Percentiles rank a stretch among this genome's conserved stretches.
These are phyloP conservation scores for Drosophila arizonae DNA, from an alignment of 1,140 invertebrate genomes.

Conservation along the genomic window DNA sequence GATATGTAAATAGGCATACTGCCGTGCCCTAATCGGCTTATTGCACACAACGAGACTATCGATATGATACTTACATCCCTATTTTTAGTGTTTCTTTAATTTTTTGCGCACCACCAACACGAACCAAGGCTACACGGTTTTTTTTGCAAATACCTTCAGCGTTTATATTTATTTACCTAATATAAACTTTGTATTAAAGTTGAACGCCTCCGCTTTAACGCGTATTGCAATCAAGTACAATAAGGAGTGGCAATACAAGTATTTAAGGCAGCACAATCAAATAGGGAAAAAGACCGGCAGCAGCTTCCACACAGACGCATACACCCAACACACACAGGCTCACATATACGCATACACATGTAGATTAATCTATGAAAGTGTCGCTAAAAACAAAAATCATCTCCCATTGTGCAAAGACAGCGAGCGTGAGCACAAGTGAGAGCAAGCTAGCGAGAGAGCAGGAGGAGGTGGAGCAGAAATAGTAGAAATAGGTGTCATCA, in stretches of 20 bases:
- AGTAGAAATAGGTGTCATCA: slow-evolving; percentile 33
- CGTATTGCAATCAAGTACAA: slow-evolving; percentile 10
- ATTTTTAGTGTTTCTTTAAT: slow-evolving; percentile 24
- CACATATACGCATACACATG: slow-evolving; percentile 18
- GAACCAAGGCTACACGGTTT: slow-evolving; percentile 17
- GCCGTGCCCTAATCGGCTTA: background rate
- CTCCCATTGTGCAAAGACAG: slow-evolving; percentile 21
- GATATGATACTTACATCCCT: background rate
- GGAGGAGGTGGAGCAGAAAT: background rate
- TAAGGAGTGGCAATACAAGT: background rate
- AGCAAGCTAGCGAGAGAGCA: slow-evolving; percentile 12
- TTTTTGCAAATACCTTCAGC: slow-evolving; percentile 23
- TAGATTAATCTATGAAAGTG: slow-evolving; percentile 21
- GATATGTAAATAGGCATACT: background rate
- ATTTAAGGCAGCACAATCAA: background rate
- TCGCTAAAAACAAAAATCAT: slow-evolving; percentile 31
- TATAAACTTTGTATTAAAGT: slow-evolving; percentile 6
- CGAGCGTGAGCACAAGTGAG: background rate
- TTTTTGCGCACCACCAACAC: slow-evolving; percentile 28
- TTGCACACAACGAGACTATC: background rate
- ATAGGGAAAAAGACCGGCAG: slow-evolving; percentile 36
- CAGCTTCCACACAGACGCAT: slow-evolving; percentile 15
- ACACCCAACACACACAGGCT: background rate
- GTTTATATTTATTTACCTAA: background rate
- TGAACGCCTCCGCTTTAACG: background rate